Evolutionary conservation across 2,888 invertebrate genomes (phyloP), one percentile per base, ranked within the genome.

Genomic region (Parochlus steinenii): DNA sequence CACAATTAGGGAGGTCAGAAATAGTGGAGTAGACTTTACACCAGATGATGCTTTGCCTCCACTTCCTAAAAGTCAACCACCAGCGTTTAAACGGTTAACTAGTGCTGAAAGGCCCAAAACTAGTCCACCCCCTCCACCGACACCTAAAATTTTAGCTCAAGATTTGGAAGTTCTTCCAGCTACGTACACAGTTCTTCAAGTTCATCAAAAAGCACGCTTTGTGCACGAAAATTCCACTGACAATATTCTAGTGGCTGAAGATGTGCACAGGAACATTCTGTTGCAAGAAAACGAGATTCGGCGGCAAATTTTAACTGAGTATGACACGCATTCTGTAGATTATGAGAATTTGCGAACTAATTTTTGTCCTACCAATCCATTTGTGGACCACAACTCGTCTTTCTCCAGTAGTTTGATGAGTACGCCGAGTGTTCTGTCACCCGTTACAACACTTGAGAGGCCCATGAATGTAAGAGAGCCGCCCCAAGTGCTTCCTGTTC

Each of bases 51-150:
- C 44, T 12, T 34, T 45, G 33, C 30, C 47, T 18, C 39, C 45
- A n/a, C 27, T 37, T 15, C 35, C 42, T 8, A 33, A 40, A 32
- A 31, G 26, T 3, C 29, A 30, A 8, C 28, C 39, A 6, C 28
- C 24, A 15, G 11, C 24, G n/a, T 40, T 42, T 17, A 50, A 47
- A 37, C 22, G 53, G 20, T 19, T 19, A 14, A 50, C 49, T 0
- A 50, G 51, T 22, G 40, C 51, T 48, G 18, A 27, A 11, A 47
- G 59, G 5, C 59, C 59, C 3, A 49, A 48, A 16, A 56, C 55
- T 8, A 51, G 56, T 39, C 59, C 59, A 3, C 59, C 58, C 8
- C 58, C 58, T n/a, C 58, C 58, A 22, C 59, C 59, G 5, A n/a
- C 30, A 16, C 37, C 33, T 10, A 33, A 8, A 25, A 32, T 20